phyloP scores from a whole-genome alignment of 2,888 invertebrate species.

The Amphipoea oculea region DNA sequence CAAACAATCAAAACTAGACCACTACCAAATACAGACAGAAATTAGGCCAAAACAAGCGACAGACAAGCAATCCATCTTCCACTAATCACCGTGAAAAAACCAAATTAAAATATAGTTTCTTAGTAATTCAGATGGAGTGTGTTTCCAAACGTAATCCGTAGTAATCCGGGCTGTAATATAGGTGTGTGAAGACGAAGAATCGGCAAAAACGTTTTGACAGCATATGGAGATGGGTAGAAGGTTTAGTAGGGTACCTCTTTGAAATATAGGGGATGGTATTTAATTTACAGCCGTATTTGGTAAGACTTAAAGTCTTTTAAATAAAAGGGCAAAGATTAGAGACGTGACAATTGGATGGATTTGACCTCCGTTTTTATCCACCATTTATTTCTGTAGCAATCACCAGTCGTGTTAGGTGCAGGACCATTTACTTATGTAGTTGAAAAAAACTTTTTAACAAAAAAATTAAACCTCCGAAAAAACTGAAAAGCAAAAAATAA shows the following conservation, averaged over 20 bases:
- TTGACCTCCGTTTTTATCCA: no score
- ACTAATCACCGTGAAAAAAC: constrained; percentile 62
- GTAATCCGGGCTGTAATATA: constrained; percentile 57
- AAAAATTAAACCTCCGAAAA: no score
- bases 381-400: no score
- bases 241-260: neutral
- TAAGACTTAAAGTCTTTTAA: no score
- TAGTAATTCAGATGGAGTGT: constrained; percentile 51
- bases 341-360: no score
- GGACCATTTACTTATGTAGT: no score
- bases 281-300: neutral
- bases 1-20: constrained; percentile 54
- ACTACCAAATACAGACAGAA: constrained; percentile 27
- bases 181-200: constrained; percentile 40
- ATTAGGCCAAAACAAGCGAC: constrained; percentile 39
- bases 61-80: constrained; percentile 50
- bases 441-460: no score
- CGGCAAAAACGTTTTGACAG: constrained; percentile 55
- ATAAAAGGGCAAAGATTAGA: neutral
- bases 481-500: no score
- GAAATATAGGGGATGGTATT: neutral
- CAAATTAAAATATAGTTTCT: constrained; percentile 59
- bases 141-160: constrained; percentile 56
- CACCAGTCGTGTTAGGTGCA: no score
- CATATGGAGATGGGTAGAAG: constrained; percentile 12